These are phyloP conservation scores for Hyppa rectilinea DNA, from an alignment of 2,888 invertebrate species.

Conservation along the genomic window DNA sequence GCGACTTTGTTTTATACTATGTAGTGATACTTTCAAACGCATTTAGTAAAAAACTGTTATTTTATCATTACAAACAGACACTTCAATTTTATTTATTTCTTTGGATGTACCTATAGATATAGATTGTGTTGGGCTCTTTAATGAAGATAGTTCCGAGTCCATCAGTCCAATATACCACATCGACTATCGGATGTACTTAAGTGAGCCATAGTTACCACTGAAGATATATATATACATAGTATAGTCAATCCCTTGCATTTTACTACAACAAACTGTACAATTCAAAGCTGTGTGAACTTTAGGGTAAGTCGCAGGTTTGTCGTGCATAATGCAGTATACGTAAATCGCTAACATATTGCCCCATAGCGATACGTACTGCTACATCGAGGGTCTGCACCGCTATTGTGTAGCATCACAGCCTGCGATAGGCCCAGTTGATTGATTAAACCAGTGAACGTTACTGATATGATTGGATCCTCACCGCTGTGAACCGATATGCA, in stretches of 20 bases:
- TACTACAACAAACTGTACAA: background rate
- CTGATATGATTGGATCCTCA: slow-evolving; percentile 48
- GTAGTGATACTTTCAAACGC: no score
- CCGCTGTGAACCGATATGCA: slow-evolving; percentile 20
- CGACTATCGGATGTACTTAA: background rate
- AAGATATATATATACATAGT: background rate
- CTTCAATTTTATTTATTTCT: no score
- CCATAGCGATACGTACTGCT: background rate
- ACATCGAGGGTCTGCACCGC: slow-evolving; percentile 3
- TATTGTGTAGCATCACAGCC: slow-evolving; percentile 33
- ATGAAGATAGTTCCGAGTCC: slow-evolving; percentile 1
- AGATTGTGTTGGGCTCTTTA: background rate
- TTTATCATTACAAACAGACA: no score
- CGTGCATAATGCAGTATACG: slow-evolving; percentile 14
- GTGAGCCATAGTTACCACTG: background rate
- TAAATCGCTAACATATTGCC: slow-evolving; percentile 33
- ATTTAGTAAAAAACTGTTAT: no score
- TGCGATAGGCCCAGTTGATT: slow-evolving; percentile 25
- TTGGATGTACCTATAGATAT: no score
- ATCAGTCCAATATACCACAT: background rate
- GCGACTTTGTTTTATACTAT: no score
- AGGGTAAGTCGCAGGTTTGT: background rate
- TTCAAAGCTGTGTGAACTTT: background rate
- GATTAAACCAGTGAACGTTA: slow-evolving; percentile 47
- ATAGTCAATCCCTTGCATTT: background rate